A percentile compares a stretch with the other conserved stretches of the same genome.
Conservation (phyloP, 2,797 vertebrate genomes). For the Sebastes variabilis region DNA sequence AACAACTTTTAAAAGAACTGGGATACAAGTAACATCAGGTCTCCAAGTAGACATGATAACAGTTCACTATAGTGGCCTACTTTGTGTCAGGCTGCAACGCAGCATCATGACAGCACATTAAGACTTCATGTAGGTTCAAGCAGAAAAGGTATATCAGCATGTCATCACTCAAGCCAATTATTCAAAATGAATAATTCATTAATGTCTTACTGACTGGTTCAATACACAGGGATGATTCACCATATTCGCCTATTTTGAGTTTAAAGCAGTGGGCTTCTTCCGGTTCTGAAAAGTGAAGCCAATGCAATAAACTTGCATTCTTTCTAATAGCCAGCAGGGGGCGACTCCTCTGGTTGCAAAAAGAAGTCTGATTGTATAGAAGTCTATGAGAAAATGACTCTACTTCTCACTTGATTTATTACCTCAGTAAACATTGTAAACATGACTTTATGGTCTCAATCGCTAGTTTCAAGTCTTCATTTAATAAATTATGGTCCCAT, state of each 20-base stretch:
- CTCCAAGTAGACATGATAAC: conserved; percentile 44
- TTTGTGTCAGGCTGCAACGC: conserved; percentile 42
- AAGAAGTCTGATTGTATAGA: too few species aligned
- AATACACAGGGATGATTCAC: background rate
- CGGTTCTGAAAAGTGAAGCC: too few species aligned
- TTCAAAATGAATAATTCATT: conserved; percentile 3
- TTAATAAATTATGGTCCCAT: too few species aligned
- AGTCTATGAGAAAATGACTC: too few species aligned
- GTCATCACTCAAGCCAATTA: background rate
- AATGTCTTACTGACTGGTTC: background rate
- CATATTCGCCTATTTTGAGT: background rate
- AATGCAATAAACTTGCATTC: too few species aligned
- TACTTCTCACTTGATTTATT: too few species aligned
- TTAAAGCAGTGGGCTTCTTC: too few species aligned
- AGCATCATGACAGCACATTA: background rate
- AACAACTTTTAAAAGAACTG: conserved; percentile 51
- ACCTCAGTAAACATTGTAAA: too few species aligned
- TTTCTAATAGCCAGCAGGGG: too few species aligned
- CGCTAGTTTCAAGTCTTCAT: too few species aligned
- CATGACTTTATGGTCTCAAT: too few species aligned
- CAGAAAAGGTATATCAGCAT: background rate
- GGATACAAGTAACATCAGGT: conserved; percentile 42
- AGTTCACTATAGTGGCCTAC: conserved; percentile 51
- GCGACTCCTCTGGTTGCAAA: too few species aligned
- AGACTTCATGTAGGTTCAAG: conserved; percentile 8